These are phyloP conservation scores for Chaunax sp. DNA, from an alignment of 2,797 vertebrate species.

Conservation along the genomic window DNA sequence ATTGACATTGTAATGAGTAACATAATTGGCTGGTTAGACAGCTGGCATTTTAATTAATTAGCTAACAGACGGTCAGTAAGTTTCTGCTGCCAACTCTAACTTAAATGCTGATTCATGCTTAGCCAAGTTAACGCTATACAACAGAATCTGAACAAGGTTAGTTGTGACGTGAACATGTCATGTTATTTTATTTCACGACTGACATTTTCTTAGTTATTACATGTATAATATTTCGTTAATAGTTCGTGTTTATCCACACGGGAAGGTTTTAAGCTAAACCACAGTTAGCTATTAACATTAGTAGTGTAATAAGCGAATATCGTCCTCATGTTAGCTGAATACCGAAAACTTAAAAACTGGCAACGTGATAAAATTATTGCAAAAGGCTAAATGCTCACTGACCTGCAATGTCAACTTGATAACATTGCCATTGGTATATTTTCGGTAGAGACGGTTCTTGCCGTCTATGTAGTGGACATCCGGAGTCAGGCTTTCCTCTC, in stretches of 20 bases:
- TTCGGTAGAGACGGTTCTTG: conserved; percentile 5
- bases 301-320: neutral
- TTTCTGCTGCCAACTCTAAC: neutral
- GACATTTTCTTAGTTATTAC: neutral
- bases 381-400: conserved; percentile 37
- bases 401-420: conserved; percentile 73
- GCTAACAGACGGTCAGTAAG: neutral
- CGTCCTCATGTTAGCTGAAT: neutral
- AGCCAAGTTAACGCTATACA: conserved; percentile 51
- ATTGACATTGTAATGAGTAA: too few relatives aligned
- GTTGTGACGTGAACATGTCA: too few relatives aligned
- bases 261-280: conserved; percentile 37
- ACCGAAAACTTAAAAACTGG: neutral
- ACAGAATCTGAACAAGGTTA: neutral
- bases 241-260: neutral
- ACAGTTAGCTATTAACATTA: neutral
- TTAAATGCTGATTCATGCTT: conserved; percentile 79
- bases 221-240: neutral
- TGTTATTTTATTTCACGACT: too few relatives aligned
- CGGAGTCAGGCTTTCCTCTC: conserved; percentile 28
- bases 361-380: neutral
- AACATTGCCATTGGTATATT: conserved; percentile 29
- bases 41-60: neutral
- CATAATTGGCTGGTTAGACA: too few relatives aligned
- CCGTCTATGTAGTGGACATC: conserved; percentile 7